Evolutionary conservation across 2,113 vertebrate genomes (phyloP).

Genomic region (Prionailurus viverrinus): DNA sequence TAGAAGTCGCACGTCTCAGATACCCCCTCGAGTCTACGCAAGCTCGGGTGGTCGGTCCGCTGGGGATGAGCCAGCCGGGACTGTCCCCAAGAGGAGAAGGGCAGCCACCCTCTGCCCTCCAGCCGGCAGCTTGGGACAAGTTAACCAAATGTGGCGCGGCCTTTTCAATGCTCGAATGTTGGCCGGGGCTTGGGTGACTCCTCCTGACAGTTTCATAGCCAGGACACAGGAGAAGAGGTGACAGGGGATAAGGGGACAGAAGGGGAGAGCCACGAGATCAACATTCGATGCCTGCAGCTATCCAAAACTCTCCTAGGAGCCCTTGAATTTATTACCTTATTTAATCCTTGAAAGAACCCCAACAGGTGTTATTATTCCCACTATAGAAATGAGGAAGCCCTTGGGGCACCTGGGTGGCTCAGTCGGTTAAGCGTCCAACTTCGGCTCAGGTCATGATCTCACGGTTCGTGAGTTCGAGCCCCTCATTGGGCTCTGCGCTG

Average conservation of each 20-base stretch:
- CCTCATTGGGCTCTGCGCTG: too few relatives aligned
- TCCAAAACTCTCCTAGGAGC: background rate
- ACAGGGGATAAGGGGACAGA: background rate
- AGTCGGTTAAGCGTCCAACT: too few relatives aligned
- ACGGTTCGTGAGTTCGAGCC: too few relatives aligned
- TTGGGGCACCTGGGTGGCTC: too few relatives aligned
- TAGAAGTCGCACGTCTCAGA: background rate
- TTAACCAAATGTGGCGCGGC: background rate
- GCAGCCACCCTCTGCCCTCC: background rate
- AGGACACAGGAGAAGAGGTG: background rate
- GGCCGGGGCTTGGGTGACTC: background rate
- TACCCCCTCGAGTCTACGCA: background rate
- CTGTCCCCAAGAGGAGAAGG: background rate
- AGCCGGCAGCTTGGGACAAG: background rate
- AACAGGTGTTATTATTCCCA: background rate
- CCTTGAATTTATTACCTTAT: background rate
- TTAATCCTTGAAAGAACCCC: background rate
- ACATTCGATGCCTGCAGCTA: accelerated
- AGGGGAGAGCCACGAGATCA: background rate
- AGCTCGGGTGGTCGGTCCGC: accelerated
- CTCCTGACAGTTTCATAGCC: background rate
- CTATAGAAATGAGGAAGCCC: background rate
- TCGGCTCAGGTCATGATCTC: too few relatives aligned
- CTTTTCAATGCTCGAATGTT: background rate
- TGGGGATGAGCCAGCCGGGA: background rate